Evolutionary conservation across 2,797 vertebrate species (phyloP).

Genomic region (Monodelphis domestica): DNA sequence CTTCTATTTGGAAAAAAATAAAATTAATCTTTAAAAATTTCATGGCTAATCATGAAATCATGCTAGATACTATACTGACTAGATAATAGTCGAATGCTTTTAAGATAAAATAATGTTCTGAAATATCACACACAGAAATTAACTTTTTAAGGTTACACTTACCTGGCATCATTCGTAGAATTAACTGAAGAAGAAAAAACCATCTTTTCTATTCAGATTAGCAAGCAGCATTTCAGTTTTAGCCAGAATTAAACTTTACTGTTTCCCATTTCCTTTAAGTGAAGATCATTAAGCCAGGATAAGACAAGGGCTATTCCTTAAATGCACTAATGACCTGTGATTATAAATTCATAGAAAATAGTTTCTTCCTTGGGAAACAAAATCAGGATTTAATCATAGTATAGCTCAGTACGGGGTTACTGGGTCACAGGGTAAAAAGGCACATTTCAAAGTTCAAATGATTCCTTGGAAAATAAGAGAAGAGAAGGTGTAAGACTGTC

Average conservation of each 20-base stretch:
- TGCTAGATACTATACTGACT: constrained; percentile 11
- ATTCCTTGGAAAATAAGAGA: constrained; percentile 38
- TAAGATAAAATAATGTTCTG: neutral
- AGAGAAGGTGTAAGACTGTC: neutral
- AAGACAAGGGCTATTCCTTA: constrained; percentile 52
- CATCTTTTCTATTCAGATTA: constrained; percentile 4
- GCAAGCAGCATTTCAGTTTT: neutral
- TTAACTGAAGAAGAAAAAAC: constrained; percentile 17
- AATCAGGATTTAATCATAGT: constrained; percentile 54
- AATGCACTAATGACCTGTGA: constrained; percentile 64
- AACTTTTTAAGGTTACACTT: constrained; percentile 17
- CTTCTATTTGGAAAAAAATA: too few relatives aligned
- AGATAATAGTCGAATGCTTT: neutral
- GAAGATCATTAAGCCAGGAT: constrained; percentile 45
- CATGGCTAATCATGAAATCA: neutral
- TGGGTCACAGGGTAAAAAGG: constrained; percentile 48
- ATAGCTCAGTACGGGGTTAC: constrained; percentile 34
- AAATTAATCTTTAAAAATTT: constrained; percentile 15
- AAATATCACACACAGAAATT: neutral
- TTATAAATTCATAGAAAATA: constrained; percentile 61
- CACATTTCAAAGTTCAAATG: constrained; percentile 49
- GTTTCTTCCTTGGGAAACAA: constrained; percentile 58
- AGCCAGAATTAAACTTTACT: constrained; percentile 51
- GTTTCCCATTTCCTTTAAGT: constrained; percentile 55
- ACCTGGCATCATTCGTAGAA: constrained; percentile 38